Conservation (phyloP, 1,140 invertebrate genomes). For the Phocides pigmalion region DNA sequence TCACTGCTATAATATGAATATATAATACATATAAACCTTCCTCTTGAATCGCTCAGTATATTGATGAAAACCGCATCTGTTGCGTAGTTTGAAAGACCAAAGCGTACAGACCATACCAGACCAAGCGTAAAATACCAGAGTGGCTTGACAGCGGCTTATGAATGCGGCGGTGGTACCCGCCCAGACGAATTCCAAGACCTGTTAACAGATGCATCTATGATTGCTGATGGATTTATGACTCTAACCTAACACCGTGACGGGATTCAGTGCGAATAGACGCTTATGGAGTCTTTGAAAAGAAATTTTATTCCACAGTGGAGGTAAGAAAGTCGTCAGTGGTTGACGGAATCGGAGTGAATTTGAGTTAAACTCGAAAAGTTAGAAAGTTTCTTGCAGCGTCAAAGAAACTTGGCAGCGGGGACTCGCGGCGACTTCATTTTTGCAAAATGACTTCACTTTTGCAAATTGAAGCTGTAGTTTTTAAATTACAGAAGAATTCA, state of each 20-base stretch:
- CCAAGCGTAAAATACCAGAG: too few species aligned
- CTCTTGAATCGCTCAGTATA: too few species aligned
- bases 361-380: slow-evolving; percentile 19
- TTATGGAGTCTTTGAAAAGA: slow-evolving; percentile 5
- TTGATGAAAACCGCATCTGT: too few species aligned
- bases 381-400: slow-evolving; percentile 7
- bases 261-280: not conserved
- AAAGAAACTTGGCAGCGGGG: not conserved
- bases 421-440: not conserved
- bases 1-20: too few species aligned
- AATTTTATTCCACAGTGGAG: slow-evolving; percentile 15
- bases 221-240: too few species aligned
- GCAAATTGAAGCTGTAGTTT: not conserved
- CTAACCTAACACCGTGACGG: not conserved
- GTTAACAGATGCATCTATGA: too few species aligned
- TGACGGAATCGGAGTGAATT: slow-evolving; percentile 1
- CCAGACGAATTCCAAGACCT: too few species aligned
- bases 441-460: not conserved
- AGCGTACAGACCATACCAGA: too few species aligned
- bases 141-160: too few species aligned
- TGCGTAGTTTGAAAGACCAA: too few species aligned
- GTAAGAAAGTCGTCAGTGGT: slow-evolving; percentile 16
- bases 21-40: too few species aligned
- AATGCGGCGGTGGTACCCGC: too few species aligned
- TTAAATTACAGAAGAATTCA: not conserved